Evolutionary conservation across 2,888 invertebrate species (phyloP).

Genomic region (Drosophila anomalata): DNA sequence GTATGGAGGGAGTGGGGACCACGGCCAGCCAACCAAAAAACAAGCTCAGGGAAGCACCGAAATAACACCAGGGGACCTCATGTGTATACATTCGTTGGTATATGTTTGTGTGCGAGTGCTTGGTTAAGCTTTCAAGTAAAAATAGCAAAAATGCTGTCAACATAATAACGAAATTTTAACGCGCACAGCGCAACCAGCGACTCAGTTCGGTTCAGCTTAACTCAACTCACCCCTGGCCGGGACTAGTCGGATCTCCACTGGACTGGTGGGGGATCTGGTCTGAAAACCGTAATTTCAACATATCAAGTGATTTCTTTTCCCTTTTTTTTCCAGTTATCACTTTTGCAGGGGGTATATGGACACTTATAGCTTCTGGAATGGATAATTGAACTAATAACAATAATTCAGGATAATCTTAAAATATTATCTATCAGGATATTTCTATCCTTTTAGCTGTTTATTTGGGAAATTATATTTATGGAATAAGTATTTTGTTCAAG

Average conservation of each 20-base stretch:
- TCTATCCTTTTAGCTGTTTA: too few species aligned
- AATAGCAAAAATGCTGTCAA: slow-evolving; percentile 80
- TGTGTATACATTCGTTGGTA: slow-evolving; percentile 21
- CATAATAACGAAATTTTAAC: slow-evolving; percentile 79
- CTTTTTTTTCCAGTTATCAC: slow-evolving; percentile 9
- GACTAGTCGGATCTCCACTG: slow-evolving; percentile 21
- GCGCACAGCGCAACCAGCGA: slow-evolving; percentile 61
- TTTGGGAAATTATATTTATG: neutral
- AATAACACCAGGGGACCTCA: slow-evolving; percentile 73
- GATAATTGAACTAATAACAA: too few species aligned
- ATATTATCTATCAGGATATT: too few species aligned
- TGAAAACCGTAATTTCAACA: slow-evolving; percentile 71
- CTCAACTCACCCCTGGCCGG: slow-evolving; percentile 44
- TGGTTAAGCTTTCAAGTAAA: slow-evolving; percentile 80
- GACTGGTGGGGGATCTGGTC: slow-evolving; percentile 27
- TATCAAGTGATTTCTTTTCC: slow-evolving; percentile 62
- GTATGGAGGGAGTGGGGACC: slow-evolving; percentile 35
- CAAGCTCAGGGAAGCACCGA: slow-evolving; percentile 78
- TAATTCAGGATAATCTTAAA: neutral
- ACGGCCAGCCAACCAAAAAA: slow-evolving; percentile 76
- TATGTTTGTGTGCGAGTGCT: slow-evolving; percentile 53
- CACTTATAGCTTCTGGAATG: neutral
- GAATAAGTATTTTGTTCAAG: too few species aligned
- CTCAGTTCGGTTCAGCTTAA: slow-evolving; percentile 8
- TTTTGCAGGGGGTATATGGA: neutral